A percentile compares a stretch with the other conserved stretches of the same genome.
These are phyloP conservation scores for Nothocercus julius DNA, from an alignment of 2,113 vertebrate genomes.

Conservation along the genomic window DNA sequence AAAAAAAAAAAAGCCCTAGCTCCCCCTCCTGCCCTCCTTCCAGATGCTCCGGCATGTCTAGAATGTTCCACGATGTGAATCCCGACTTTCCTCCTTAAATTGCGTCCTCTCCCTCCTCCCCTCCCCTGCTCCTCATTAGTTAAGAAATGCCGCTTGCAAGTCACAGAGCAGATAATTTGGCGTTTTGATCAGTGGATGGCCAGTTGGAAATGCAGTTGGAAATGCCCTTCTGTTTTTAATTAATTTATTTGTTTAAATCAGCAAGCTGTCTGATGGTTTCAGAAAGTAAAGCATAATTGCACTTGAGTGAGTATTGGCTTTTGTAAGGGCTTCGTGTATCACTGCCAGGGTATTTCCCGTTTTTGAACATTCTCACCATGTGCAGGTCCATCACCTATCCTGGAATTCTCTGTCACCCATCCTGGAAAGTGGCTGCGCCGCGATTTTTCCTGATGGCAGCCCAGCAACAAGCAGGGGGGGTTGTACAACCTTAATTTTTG, in stretches of 20 bases:
- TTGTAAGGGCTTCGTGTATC: constrained; percentile 15
- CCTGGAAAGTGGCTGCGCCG: not conserved
- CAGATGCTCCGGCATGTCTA: constrained; percentile 21
- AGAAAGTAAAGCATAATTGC: constrained; percentile 69
- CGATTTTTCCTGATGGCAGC: not conserved
- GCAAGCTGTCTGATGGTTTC: constrained; percentile 64
- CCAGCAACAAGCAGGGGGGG: not conserved
- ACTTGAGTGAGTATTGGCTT: constrained; percentile 38
- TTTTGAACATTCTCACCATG: not conserved
- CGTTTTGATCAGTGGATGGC: constrained; percentile 28
- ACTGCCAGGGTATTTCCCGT: constrained; percentile 22
- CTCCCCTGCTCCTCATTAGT: constrained; percentile 15
- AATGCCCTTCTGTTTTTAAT: not conserved
- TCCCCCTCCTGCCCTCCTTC: constrained; percentile 26
- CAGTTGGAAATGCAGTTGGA: constrained; percentile 34
- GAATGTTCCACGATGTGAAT: constrained; percentile 39
- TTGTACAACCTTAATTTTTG: not conserved
- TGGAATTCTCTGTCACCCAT: not conserved
- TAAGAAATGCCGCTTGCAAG: constrained; percentile 41
- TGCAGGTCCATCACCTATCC: not conserved
- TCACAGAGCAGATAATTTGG: constrained; percentile 50
- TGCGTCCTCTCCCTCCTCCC: not conserved
- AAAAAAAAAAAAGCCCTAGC: not conserved
- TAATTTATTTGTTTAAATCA: constrained; percentile 24
- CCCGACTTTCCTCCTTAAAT: constrained; percentile 49